phyloP scores from a whole-genome alignment of 2,113 vertebrate species.

The Dascyllus trimaculatus region DNA sequence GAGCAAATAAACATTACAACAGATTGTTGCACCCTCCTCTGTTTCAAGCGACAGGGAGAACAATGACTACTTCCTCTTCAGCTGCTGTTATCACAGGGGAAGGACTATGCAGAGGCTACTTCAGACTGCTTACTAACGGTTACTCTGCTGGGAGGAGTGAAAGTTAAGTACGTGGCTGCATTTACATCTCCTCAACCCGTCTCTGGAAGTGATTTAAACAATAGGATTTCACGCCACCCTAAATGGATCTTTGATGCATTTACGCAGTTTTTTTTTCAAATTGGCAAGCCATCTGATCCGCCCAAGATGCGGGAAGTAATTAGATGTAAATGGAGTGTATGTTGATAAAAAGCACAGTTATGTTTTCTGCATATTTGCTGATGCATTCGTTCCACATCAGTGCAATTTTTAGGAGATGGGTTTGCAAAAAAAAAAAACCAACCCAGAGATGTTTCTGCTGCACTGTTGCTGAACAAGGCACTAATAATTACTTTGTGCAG shows the following conservation, averaged over 20 bases:
- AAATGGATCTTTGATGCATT: background rate
- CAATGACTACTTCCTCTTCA: conserved; percentile 20
- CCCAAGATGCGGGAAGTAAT: no score
- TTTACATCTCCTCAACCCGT: conserved; percentile 11
- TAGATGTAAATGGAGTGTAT: background rate
- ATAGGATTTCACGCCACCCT: background rate
- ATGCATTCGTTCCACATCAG: background rate
- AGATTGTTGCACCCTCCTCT: background rate
- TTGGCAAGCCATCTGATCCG: background rate
- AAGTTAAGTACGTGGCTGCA: background rate
- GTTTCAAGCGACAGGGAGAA: background rate
- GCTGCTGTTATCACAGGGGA: conserved; percentile 14
- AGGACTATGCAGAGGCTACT: background rate
- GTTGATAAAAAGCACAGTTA: background rate
- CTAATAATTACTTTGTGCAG: conserved; percentile 43
- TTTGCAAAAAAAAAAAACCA: conserved; percentile 7
- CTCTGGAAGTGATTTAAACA: conserved; percentile 11
- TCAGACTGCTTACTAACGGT: no score
- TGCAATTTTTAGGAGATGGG: background rate
- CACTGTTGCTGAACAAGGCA: conserved; percentile 41
- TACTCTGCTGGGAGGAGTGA: background rate
- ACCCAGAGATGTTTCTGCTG: conserved; percentile 10
- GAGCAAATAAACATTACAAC: conserved; percentile 8
- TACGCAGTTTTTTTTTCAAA: background rate
- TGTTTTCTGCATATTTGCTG: conserved; percentile 1